Evolutionary conservation across 2,797 vertebrate genomes (phyloP).

Genomic region (Bufotes viridis): DNA sequence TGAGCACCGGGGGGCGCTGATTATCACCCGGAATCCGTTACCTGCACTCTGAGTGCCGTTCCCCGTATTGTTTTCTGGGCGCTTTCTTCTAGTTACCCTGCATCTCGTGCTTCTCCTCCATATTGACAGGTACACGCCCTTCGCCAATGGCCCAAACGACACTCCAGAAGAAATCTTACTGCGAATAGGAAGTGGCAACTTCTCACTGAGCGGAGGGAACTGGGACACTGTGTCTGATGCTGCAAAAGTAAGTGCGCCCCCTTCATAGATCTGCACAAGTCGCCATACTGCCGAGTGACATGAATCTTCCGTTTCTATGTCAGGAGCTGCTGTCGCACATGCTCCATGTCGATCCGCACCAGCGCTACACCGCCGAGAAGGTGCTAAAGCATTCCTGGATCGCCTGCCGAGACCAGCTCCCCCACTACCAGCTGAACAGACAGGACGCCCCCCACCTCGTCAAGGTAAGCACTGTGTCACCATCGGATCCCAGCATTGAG

Average conservation of each 20-base stretch:
- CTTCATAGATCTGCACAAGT: background rate
- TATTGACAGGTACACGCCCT: constrained; percentile 87
- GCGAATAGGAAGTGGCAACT: constrained; percentile 94
- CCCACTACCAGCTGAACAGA: constrained; percentile 89
- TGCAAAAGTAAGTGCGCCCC: constrained; percentile 84
- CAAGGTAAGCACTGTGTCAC: constrained; percentile 77
- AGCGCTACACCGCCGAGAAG: constrained; percentile 93
- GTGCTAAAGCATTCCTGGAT: constrained; percentile 97
- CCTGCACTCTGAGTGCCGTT: background rate
- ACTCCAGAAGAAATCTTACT: constrained; percentile 96
- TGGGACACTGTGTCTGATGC: constrained; percentile 97
- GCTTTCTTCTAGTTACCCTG: background rate
- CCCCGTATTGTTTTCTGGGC: too few species aligned
- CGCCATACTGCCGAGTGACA: too few species aligned
- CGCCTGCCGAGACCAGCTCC: constrained; percentile 88
- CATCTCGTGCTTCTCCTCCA: background rate
- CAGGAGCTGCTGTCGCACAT: constrained; percentile 96
- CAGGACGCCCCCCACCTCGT: constrained; percentile 90
- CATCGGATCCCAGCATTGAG: too few species aligned
- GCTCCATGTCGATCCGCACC: constrained; percentile 97
- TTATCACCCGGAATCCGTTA: too few species aligned
- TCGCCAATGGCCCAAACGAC: constrained; percentile 96
- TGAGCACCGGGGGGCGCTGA: background rate
- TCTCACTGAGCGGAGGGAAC: constrained; percentile 93
- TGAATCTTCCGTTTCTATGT: constrained; percentile 17